phyloP scores from a whole-genome alignment of 1,140 invertebrate genomes.

The Hesperophylax magnus region DNA sequence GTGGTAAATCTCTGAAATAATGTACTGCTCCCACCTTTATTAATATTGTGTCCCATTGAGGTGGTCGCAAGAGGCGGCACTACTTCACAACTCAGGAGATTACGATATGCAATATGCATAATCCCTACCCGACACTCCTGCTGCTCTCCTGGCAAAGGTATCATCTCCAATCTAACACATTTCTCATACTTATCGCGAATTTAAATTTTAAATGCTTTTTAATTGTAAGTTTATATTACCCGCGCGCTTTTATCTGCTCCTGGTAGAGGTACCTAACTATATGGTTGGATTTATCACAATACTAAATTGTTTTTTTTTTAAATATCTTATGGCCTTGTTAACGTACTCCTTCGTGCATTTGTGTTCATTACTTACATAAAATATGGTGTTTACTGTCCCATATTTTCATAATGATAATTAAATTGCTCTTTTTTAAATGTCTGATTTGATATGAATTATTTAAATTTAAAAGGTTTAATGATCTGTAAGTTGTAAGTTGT shows the following conservation, averaged over 20 bases:
- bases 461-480: no score
- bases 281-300: no score
- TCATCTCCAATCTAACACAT: neutral
- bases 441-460: no score
- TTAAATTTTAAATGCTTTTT: constrained; percentile 47
- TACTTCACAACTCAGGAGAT: constrained; percentile 48
- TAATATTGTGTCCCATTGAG: neutral
- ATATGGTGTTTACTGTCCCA: no score
- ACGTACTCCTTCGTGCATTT: no score
- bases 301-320: no score
- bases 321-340: no score
- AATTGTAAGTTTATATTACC: constrained; percentile 51
- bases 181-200: constrained; percentile 49
- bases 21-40: constrained; percentile 2
- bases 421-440: no score
- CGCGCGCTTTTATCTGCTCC: neutral
- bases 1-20: constrained; percentile 28
- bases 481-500: no score
- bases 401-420: no score
- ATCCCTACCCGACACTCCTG: constrained; percentile 12
- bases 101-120: constrained; percentile 49
- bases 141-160: neutral
- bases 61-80: neutral
- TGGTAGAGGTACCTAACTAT: no score
- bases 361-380: no score